phyloP scores from a whole-genome alignment of 2,113 vertebrate genomes.

The Dromaius novaehollandiae region DNA sequence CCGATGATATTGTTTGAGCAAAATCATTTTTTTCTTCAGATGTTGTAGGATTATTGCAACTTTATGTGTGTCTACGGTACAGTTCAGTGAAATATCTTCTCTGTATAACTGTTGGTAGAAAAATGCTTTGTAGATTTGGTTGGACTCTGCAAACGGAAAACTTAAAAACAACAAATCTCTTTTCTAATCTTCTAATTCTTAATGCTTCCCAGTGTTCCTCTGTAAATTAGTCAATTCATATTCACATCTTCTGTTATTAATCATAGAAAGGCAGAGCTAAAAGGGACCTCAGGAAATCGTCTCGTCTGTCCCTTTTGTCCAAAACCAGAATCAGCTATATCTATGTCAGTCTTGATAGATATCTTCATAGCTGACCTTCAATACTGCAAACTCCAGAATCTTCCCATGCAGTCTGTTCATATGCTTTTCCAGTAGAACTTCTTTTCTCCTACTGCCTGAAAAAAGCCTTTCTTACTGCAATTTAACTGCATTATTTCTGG shows the following conservation, averaged over 20 bases:
- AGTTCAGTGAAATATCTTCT: not conserved
- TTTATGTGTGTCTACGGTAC: not conserved
- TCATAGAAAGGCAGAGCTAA: not conserved
- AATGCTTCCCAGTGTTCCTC: not conserved
- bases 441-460: not conserved
- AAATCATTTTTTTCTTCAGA: not conserved
- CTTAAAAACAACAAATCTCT: not conserved
- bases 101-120: not conserved
- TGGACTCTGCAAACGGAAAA: not conserved
- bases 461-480: not conserved
- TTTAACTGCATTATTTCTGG: not conserved
- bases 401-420: not conserved
- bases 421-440: not conserved
- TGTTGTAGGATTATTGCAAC: not conserved
- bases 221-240: not conserved
- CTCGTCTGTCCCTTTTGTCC: not conserved
- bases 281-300: not conserved
- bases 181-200: not conserved
- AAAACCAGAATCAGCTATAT: not conserved
- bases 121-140: not conserved
- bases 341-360: not conserved
- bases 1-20: not conserved
- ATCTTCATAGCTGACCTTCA: not conserved
- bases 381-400: not conserved
- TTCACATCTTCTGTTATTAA: not conserved